Evolutionary conservation across 2,797 vertebrate species (phyloP), one percentile per base, ranked within the genome.

Genomic region (Salarias fasciatus): DNA sequence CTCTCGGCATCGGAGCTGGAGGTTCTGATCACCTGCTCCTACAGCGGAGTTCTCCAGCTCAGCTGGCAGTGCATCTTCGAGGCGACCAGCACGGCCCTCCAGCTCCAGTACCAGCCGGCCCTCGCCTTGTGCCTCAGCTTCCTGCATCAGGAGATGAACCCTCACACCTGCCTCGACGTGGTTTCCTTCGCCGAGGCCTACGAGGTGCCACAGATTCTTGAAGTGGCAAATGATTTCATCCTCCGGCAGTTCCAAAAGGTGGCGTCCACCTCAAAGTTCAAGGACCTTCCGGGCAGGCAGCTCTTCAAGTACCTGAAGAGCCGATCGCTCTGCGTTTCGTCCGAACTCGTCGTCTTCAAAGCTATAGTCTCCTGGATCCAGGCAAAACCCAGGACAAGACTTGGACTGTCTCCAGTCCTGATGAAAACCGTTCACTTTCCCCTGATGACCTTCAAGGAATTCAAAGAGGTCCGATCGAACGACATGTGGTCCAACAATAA

Each of bases 361-460:
- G 95, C 95, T 0, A 94, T 94, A 3, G 77, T 91, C 1, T 60
- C 80, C 10, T 98, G 96, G 96, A 88, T 97, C 6, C 80, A 72
- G 30, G 93, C 93, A 15, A 92, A 94, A 31, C 90, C 91, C 0
- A 61, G 62, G 3, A 86, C 11, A 14, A 87, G 93, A 18, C 65
- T 93, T 33, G 75, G 72, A 5, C 70, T 90, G 0, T 91, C 93
- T 1, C 89, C 83, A 58, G 85, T 90, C 35, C 69, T 97, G 0
- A 88, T 97, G 90, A 86, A 58, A 12, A 94, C 90, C 0, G 85
- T 97, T 42, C 91, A 95, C 28, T 98, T 97, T 50, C 84, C 94
- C 10, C 84, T 96, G 44, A 97, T 97, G 96, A 96, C 95, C 0
- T 94, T 92, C 49, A 79, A 83, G 13, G 96, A 98, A 73, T 93